Evolutionary conservation across 2,797 vertebrate species (phyloP).

Genomic region (Brachymystax lenok): DNA sequence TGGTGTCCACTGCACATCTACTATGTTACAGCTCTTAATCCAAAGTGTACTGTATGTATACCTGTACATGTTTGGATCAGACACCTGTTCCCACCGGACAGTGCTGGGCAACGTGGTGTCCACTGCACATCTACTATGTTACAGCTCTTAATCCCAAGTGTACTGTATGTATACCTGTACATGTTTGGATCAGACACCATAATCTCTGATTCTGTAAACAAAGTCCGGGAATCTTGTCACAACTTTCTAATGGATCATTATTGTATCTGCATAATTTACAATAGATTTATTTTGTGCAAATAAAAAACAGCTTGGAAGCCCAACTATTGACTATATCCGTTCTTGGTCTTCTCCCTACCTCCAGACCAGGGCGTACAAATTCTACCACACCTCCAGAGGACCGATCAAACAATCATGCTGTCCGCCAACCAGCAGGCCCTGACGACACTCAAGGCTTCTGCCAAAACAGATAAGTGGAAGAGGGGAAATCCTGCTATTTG

Average conservation of each 20-base stretch:
- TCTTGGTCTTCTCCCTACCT: conserved; percentile 26
- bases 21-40: background rate
- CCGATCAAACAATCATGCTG: conserved; percentile 87
- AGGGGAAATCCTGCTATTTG: conserved; percentile 38
- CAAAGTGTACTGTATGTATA: background rate
- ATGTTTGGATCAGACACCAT: too few relatives aligned
- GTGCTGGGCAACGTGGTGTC: too few relatives aligned
- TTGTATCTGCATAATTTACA: too few relatives aligned
- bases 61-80: too few relatives aligned
- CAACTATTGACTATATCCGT: background rate
- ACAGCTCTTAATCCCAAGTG: background rate
- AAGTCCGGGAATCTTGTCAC: too few relatives aligned
- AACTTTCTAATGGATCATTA: too few relatives aligned
- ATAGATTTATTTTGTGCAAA: too few relatives aligned
- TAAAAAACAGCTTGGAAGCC: background rate
- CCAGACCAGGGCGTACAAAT: conserved; percentile 73
- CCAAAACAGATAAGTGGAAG: conserved; percentile 89
- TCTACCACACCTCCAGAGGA: conserved; percentile 81
- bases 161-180: too few relatives aligned
- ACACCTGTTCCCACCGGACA: too few relatives aligned
- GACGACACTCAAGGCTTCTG: conserved; percentile 94
- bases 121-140: too few relatives aligned
- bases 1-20: background rate
- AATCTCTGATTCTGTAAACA: too few relatives aligned
- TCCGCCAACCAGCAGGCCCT: conserved; percentile 89